phyloP scores from a whole-genome alignment of 1,140 invertebrate genomes.

The Drosophila tani region DNA sequence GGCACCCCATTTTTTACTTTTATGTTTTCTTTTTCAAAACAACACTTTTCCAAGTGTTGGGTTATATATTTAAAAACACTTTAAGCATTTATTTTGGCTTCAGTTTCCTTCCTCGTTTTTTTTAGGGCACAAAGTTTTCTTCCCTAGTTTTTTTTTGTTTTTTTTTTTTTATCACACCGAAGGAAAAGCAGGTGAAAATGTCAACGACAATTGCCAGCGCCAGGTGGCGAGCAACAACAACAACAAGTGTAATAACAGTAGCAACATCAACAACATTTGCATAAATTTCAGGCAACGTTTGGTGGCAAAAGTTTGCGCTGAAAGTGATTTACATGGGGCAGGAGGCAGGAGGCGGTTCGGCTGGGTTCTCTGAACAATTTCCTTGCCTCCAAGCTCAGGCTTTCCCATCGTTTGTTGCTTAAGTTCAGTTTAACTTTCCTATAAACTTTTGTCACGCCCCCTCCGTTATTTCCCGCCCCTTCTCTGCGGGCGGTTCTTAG shows the following conservation, averaged over 20 bases:
- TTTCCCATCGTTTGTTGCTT: slow-evolving; percentile 70
- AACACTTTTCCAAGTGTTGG: slow-evolving; percentile 5
- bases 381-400: slow-evolving; percentile 25
- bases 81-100: slow-evolving; percentile 46
- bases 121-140: slow-evolving; percentile 28
- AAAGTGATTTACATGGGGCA: slow-evolving; percentile 77
- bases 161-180: slow-evolving; percentile 13
- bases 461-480: background rate
- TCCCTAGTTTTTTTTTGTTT: slow-evolving; percentile 19
- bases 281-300: slow-evolving; percentile 74
- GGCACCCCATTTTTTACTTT: background rate
- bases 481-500: slow-evolving; percentile 36
- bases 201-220: slow-evolving; percentile 75
- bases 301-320: slow-evolving; percentile 71
- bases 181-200: slow-evolving; percentile 68
- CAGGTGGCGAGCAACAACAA: slow-evolving; percentile 28
- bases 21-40: background rate
- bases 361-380: background rate
- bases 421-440: slow-evolving; percentile 81
- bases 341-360: background rate
- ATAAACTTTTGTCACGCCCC: slow-evolving; percentile 74
- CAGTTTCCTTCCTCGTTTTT: background rate
- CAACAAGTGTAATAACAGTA: slow-evolving; percentile 49
- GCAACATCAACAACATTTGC: slow-evolving; percentile 75
- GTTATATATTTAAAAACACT: slow-evolving; percentile 75